Conservation (phyloP, 1,140 invertebrate genomes). For the Pogonognathellus flavescens region DNA sequence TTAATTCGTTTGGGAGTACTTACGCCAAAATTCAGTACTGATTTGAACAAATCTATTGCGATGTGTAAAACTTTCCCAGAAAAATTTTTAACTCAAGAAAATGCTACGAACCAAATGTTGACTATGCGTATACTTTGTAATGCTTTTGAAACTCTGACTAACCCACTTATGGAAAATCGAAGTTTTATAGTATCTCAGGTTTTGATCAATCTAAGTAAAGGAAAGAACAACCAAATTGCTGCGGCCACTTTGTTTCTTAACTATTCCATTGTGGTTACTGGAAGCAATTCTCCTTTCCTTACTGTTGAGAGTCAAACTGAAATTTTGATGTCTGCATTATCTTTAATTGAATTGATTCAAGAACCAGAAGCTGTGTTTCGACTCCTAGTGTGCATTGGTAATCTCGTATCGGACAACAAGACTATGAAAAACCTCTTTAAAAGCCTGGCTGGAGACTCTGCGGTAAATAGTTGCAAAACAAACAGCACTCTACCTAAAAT, state of each 20-base stretch:
- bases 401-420: constrained; percentile 50
- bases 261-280: constrained; percentile 73
- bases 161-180: constrained; percentile 73
- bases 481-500: constrained; percentile 59
- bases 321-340: constrained; percentile 61
- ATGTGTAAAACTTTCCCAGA: not conserved
- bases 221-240: constrained; percentile 76
- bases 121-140: constrained; percentile 83
- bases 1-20: constrained; percentile 83
- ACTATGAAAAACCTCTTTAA: constrained; percentile 54
- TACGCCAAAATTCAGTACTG: constrained; percentile 72
- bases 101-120: constrained; percentile 82
- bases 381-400: constrained; percentile 58
- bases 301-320: constrained; percentile 62
- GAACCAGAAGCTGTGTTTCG: constrained; percentile 64
- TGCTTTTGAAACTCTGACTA: constrained; percentile 77
- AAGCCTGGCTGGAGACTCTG: constrained; percentile 51
- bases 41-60: constrained; percentile 75
- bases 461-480: constrained; percentile 36
- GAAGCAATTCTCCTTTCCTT: constrained; percentile 13
- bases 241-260: constrained; percentile 85
- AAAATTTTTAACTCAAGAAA: constrained; percentile 52
- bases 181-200: constrained; percentile 53
- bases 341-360: constrained; percentile 58
- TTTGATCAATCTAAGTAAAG: constrained; percentile 58